Evolutionary conservation across 2,113 vertebrate species (phyloP).

Genomic region (Trogon melanurus): DNA sequence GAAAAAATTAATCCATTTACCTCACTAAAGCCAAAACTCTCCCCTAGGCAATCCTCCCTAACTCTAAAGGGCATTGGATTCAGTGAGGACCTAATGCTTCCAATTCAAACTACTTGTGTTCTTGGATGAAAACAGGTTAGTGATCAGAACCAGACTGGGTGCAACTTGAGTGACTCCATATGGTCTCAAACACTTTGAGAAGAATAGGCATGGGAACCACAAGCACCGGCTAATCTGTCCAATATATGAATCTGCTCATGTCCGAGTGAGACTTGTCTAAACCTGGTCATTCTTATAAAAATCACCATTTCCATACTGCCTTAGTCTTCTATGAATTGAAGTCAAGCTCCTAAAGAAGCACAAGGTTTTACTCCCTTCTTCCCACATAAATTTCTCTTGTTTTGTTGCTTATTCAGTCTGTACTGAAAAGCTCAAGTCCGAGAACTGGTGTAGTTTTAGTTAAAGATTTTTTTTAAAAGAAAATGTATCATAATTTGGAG

Average conservation of each 20-base stretch:
- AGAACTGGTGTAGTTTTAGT: background rate
- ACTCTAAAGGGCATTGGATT: background rate
- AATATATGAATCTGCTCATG: background rate
- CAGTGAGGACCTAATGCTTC: background rate
- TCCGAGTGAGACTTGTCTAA: background rate
- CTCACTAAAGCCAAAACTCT: background rate
- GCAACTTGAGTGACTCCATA: background rate
- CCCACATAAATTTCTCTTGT: background rate
- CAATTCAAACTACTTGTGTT: background rate
- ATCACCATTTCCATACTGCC: background rate
- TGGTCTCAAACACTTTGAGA: background rate
- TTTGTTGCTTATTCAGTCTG: background rate
- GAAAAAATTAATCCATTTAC: background rate
- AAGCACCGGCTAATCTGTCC: background rate
- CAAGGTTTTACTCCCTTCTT: background rate
- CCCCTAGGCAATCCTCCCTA: background rate
- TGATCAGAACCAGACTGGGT: background rate
- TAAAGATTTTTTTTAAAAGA: background rate
- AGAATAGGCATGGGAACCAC: background rate
- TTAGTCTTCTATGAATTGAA: background rate
- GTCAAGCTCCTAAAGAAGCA: background rate
- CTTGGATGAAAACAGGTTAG: background rate
- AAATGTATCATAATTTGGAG: background rate
- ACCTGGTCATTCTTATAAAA: background rate
- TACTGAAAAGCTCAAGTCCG: background rate